Percentiles rank a stretch among this genome's conserved stretches.
Evolutionary conservation across 2,888 invertebrate genomes (phyloP).

Genomic region (Micropterix aruncella): DNA sequence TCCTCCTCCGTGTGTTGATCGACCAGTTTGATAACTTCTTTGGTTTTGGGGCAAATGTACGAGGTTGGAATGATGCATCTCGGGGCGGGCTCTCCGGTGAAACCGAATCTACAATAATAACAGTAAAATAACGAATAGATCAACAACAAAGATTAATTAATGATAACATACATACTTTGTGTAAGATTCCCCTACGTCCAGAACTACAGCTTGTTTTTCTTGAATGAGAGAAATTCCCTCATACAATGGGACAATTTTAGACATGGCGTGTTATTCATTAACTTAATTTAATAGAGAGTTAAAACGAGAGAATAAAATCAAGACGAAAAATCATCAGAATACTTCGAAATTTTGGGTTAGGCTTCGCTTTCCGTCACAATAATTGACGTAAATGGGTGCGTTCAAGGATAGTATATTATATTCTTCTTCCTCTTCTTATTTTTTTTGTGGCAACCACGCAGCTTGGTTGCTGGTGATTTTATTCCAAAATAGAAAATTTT

Average conservation of each 20-base stretch:
- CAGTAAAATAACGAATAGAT: slow-evolving; percentile 6
- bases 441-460: too few relatives aligned
- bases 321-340: too few relatives aligned
- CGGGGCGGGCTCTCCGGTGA: slow-evolving; percentile 80
- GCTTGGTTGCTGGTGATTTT: too few relatives aligned
- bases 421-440: too few relatives aligned
- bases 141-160: slow-evolving; percentile 8
- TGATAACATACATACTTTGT: slow-evolving; percentile 58
- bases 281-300: too few relatives aligned
- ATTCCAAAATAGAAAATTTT: too few relatives aligned
- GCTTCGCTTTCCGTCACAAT: too few relatives aligned
- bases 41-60: slow-evolving; percentile 51
- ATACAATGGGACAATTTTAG: slow-evolving; percentile 52
- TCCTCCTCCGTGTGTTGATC: slow-evolving; percentile 51
- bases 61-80: slow-evolving; percentile 75
- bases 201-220: slow-evolving; percentile 78
- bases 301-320: too few relatives aligned
- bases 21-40: slow-evolving; percentile 43
- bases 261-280: neutral
- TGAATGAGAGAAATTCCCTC: slow-evolving; percentile 66
- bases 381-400: too few relatives aligned
- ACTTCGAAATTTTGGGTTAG: too few relatives aligned
- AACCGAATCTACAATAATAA: slow-evolving; percentile 52
- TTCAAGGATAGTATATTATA: too few relatives aligned
- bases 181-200: slow-evolving; percentile 83